Evolutionary conservation across 2,797 vertebrate genomes (phyloP).

Genomic region (Dromococcyx pavoninus): DNA sequence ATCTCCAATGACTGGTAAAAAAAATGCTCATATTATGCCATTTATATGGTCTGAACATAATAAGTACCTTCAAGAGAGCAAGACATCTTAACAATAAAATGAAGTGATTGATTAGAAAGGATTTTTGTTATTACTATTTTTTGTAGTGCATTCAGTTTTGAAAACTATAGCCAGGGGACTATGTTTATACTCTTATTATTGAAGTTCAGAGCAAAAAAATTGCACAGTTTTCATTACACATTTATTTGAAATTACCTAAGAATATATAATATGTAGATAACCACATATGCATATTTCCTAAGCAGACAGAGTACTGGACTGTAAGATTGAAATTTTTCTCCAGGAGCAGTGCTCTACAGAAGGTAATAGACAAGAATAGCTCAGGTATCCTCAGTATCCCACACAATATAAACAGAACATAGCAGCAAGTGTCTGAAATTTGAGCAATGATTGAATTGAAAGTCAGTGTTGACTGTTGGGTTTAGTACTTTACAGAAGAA

Average conservation of each 20-base stretch:
- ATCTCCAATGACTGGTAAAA: not conserved
- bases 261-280: not conserved
- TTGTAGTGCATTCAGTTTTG: not conserved
- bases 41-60: not conserved
- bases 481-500: not conserved
- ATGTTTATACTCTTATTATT: not conserved
- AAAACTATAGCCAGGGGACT: not conserved
- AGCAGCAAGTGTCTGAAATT: not conserved
- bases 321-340: not conserved
- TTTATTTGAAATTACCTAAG: not conserved
- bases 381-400: not conserved
- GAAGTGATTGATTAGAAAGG: not conserved
- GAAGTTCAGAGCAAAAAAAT: not conserved
- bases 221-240: not conserved
- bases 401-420: not conserved
- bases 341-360: not conserved
- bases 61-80: not conserved
- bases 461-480: accelerated
- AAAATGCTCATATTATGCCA: not conserved
- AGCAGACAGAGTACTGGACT: not conserved
- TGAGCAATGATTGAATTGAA: not conserved
- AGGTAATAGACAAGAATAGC: not conserved
- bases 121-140: not conserved
- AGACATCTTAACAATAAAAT: not conserved
- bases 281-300: not conserved